A percentile compares a stretch with the other conserved stretches of the same genome.
These are phyloP conservation scores for Passer montanus DNA, from an alignment of 2,113 vertebrate genomes.

Conservation along the genomic window DNA sequence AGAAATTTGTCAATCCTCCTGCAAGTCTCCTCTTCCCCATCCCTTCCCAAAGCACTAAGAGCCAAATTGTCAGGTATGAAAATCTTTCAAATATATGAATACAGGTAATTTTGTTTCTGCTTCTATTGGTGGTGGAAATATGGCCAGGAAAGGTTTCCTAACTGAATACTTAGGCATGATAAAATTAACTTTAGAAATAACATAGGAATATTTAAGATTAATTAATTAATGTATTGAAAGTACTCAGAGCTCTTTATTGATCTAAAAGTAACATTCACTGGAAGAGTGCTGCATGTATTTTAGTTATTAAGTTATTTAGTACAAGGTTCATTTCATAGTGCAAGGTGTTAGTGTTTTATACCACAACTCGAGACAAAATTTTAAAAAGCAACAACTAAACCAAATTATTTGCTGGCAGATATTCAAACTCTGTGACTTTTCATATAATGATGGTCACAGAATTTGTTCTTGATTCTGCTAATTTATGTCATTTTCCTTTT, in stretches of 20 bases:
- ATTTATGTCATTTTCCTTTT: rapidly evolving
- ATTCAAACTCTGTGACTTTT: not conserved
- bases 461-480: not conserved
- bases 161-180: not conserved
- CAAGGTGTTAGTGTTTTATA: not conserved
- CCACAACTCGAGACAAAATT: not conserved
- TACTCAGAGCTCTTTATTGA: not conserved
- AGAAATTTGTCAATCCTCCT: not conserved
- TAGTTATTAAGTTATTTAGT: not conserved
- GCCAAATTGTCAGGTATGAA: not conserved
- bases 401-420: not conserved
- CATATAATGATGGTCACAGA: rapidly evolving
- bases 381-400: not conserved
- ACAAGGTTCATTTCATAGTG: not conserved
- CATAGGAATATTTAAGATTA: not conserved
- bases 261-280: constrained; percentile 4
- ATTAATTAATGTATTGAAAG: constrained; percentile 12
- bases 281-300: not conserved
- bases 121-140: not conserved
- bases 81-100: not conserved
- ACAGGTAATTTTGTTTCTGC: not conserved
- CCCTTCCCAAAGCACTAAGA: not conserved
- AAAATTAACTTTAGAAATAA: not conserved
- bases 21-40: not conserved
- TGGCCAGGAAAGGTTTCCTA: not conserved